Percentiles rank a stretch among this genome's conserved stretches.
These are phyloP conservation scores for Ecdyonurus torrentis DNA, from an alignment of 2,888 invertebrate species.

Conservation along the genomic window DNA sequence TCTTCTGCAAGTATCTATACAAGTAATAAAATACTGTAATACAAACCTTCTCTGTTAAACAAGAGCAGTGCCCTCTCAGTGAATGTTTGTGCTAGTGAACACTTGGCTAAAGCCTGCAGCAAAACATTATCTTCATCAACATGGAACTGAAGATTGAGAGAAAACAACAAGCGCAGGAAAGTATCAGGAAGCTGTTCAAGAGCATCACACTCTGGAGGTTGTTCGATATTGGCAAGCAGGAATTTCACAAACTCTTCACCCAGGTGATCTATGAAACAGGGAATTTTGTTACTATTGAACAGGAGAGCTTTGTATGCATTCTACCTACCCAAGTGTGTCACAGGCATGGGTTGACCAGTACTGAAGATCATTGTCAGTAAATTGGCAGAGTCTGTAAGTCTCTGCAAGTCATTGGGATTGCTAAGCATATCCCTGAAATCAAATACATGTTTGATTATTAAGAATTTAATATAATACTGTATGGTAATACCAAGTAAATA, in stretches of 20 bases:
- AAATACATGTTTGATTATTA: too few relatives aligned
- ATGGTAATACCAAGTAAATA: too few relatives aligned
- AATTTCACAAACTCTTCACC: slow-evolving; percentile 66
- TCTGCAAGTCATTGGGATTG: slow-evolving; percentile 58
- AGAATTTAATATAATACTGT: too few relatives aligned
- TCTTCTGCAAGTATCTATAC: neutral
- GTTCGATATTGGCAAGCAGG: slow-evolving; percentile 65
- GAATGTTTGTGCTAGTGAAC: slow-evolving; percentile 64
- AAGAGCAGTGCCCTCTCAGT: slow-evolving; percentile 78
- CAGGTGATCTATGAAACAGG: slow-evolving; percentile 80
- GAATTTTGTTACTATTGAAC: too few relatives aligned
- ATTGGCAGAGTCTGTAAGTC: slow-evolving; percentile 65
- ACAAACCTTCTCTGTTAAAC: slow-evolving; percentile 73
- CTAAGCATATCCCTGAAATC: slow-evolving; percentile 57
- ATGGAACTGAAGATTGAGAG: slow-evolving; percentile 76
- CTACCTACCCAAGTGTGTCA: slow-evolving; percentile 63
- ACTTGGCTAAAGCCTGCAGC: slow-evolving; percentile 47
- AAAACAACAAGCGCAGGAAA: slow-evolving; percentile 65
- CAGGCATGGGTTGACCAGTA: slow-evolving; percentile 76
- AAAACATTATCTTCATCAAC: slow-evolving; percentile 46
- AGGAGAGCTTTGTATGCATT: neutral
- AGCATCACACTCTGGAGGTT: slow-evolving; percentile 58
- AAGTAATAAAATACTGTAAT: neutral
- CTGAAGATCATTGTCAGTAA: slow-evolving; percentile 79
- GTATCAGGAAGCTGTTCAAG: slow-evolving; percentile 74